Percentiles rank a stretch among this genome's conserved stretches.
Conservation (phyloP, 2,797 vertebrate species). For the Etheostoma nigrum region DNA sequence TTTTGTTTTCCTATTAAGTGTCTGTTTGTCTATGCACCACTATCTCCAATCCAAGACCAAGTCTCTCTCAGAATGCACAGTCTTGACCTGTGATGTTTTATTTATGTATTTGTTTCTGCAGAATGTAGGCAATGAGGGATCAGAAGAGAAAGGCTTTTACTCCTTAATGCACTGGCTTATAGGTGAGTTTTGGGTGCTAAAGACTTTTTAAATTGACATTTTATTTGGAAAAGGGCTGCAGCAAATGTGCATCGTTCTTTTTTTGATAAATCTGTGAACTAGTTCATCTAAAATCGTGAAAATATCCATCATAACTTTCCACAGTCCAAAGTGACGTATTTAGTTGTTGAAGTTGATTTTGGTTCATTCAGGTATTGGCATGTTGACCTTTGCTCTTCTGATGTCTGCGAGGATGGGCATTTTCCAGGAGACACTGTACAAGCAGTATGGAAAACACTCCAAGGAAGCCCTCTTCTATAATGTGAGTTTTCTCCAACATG, state of each 20-base stretch:
- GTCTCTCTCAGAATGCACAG: neutral
- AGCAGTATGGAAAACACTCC: slow-evolving; percentile 93
- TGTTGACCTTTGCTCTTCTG: slow-evolving; percentile 95
- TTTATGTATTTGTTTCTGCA: slow-evolving; percentile 45
- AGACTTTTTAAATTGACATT: neutral
- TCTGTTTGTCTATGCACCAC: neutral
- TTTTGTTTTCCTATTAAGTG: neutral
- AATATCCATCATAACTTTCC: neutral
- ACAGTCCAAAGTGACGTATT: neutral
- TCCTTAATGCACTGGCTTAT: slow-evolving; percentile 92
- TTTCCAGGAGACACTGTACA: slow-evolving; percentile 95
- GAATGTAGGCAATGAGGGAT: slow-evolving; percentile 75
- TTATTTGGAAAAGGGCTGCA: neutral
- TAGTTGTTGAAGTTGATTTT: neutral
- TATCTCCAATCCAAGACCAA: neutral
- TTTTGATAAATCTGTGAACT: neutral
- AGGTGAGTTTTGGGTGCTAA: slow-evolving; percentile 80
- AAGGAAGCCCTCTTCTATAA: slow-evolving; percentile 98
- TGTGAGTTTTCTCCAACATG: slow-evolving; percentile 77
- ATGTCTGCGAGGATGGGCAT: slow-evolving; percentile 99
- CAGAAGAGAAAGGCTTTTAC: slow-evolving; percentile 85
- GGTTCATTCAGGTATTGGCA: slow-evolving; percentile 88
- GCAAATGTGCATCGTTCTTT: too few species aligned
- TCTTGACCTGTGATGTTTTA: neutral
- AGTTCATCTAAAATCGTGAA: neutral